Percentiles rank a stretch among this genome's conserved stretches.
These are phyloP conservation scores for Urocynchramus pylzowi DNA, from an alignment of 2,113 vertebrate species.

Conservation along the genomic window DNA sequence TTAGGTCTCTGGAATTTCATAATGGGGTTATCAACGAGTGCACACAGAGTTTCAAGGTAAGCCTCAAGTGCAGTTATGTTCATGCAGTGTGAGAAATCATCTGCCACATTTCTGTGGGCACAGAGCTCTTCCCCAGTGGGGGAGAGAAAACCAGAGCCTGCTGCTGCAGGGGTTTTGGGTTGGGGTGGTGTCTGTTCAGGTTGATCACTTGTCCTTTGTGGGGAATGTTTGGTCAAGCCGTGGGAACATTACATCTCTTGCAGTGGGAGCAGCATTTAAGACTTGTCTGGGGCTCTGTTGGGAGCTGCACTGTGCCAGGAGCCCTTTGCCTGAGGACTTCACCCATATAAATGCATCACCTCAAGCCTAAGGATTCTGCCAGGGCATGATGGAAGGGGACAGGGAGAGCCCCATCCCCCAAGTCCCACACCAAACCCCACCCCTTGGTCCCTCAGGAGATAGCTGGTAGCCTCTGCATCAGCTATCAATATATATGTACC, in stretches of 20 bases:
- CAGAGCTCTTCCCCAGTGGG: not conserved
- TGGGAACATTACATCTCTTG: not conserved
- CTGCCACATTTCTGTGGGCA: not conserved
- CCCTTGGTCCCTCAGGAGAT: not conserved
- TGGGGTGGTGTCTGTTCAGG: not conserved
- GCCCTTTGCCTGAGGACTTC: not conserved
- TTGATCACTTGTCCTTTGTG: not conserved
- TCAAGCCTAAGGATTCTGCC: not conserved
- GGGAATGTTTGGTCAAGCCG: not conserved
- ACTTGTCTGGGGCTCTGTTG: not conserved
- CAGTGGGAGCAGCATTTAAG: rapidly evolving
- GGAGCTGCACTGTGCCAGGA: rapidly evolving
- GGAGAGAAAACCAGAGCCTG: not conserved
- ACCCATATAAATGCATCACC: rapidly evolving
- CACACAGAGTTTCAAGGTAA: conserved; percentile 43
- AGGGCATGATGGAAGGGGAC: rapidly evolving
- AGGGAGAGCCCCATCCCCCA: not conserved
- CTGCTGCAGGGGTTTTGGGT: rapidly evolving
- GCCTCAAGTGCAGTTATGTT: conserved; percentile 2
- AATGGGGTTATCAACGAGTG: conserved; percentile 43
- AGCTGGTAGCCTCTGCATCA: not conserved
- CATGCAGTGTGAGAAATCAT: not conserved
- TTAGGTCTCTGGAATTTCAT: conserved; percentile 59
- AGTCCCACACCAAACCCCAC: not conserved
- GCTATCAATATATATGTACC: too few species aligned